These are phyloP conservation scores for Taurulus bubalis DNA, from an alignment of 2,113 vertebrate species.

Conservation along the genomic window DNA sequence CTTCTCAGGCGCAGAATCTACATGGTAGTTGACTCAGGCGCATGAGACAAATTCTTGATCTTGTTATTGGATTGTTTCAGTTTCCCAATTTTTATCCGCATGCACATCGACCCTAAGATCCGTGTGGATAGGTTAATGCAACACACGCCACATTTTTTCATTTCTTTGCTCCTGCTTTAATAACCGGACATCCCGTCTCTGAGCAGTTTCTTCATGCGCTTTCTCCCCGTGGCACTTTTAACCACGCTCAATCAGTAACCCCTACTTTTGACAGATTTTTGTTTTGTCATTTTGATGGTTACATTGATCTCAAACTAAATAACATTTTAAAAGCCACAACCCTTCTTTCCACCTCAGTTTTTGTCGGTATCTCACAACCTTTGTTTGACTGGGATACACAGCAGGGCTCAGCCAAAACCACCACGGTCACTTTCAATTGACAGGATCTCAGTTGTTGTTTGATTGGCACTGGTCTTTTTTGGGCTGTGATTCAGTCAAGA, in stretches of 20 bases:
- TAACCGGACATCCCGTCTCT: constrained; percentile 12
- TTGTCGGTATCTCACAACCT: constrained; percentile 42
- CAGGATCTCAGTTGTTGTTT: constrained; percentile 42
- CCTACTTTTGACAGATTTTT: constrained; percentile 42
- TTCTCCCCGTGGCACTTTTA: background rate
- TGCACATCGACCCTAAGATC: background rate
- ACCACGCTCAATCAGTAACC: constrained; percentile 28
- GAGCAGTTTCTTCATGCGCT: constrained; percentile 1
- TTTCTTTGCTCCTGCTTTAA: constrained; percentile 11
- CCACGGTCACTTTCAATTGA: constrained; percentile 67
- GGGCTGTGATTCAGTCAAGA: constrained; percentile 66
- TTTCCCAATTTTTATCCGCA: background rate
- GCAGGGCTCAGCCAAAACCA: constrained; percentile 60
- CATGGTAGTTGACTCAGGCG: too few species aligned
- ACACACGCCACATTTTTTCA: background rate
- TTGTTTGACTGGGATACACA: constrained; percentile 58
- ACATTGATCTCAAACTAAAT: constrained; percentile 53
- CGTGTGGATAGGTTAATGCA: background rate
- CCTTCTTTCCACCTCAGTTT: constrained; percentile 27
- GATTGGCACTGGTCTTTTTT: constrained; percentile 49
- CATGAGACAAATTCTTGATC: too few species aligned
- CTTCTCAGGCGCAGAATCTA: too few species aligned
- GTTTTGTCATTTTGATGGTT: constrained; percentile 38
- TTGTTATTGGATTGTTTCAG: background rate
- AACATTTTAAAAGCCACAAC: constrained; percentile 32